Base-by-base conservation (phyloP, 2,797 vertebrate species). In the Channallabes apus region DNA sequence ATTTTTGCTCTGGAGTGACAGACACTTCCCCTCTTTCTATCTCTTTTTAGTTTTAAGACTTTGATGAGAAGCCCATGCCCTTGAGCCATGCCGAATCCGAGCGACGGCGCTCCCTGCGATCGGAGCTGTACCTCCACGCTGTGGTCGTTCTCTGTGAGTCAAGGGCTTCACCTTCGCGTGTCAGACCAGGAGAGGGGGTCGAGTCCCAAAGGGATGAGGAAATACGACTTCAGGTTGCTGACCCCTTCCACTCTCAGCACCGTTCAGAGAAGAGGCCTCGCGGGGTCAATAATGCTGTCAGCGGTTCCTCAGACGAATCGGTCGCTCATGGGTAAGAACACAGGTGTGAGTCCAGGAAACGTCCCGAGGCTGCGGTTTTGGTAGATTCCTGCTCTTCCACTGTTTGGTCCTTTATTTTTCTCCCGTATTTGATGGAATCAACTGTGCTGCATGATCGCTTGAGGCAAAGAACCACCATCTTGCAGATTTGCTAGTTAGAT, bases 241-340 rank as follows among this genome's bases (percentile, higher is more conserved):
- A 82, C 76, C 78, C 80, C 72, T 24, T 59, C 81, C 35, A 72
- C 41, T 78, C 82, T 83, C 46, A 77, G 81, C 54, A 67, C 78
- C 18, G 68, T 79, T 82, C 76, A 80, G 68, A 71, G 86, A 46
- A 72, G 84, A 81, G 73, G 12, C 3, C 56, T 69, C 2, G 54
- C 68, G 62, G 54, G 59, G 24, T 84, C 87, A 54, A 82, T 82
- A 80, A 61, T 29, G n/a, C 20, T 22, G 22, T 38, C 81, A 46
- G 46, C 75, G 6, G 12, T 8, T 8, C 24, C 77, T 84, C 64
- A n/a, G 54, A 9, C 61, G 20, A 65, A 78, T 15, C 20, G 84
- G 80, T 69, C 32, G 35, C 76, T 90, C 18, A 71, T 88, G 29
- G 89, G 89, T 89, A 83, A 86, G 80, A 56, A 68, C 17, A 9